phyloP scores from a whole-genome alignment of 2,113 vertebrate species.

The Elaphurus davidianus region DNA sequence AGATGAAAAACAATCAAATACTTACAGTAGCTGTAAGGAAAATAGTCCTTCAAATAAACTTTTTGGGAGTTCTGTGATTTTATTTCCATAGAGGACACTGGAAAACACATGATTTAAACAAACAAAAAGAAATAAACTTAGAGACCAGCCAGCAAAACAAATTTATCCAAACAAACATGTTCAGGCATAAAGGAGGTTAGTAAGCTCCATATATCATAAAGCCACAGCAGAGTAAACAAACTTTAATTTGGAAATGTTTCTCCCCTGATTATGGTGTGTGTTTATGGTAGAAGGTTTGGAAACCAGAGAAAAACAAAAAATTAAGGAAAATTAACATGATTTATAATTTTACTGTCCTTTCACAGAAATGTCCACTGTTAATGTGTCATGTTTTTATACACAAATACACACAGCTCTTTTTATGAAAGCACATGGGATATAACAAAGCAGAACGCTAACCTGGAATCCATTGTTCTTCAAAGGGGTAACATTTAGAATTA shows the following conservation, averaged over 20 bases:
- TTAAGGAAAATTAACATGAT: neutral
- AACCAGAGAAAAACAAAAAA: neutral
- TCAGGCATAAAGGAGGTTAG: neutral
- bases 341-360: neutral
- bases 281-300: neutral
- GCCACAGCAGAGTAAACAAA: neutral
- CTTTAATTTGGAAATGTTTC: neutral
- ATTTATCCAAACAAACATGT: neutral
- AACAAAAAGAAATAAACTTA: constrained; percentile 1
- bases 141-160: neutral
- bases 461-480: neutral
- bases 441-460: neutral
- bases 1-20: constrained; percentile 71
- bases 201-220: neutral
- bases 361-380: neutral
- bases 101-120: constrained; percentile 42
- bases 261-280: neutral
- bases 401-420: neutral
- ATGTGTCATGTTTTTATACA: neutral
- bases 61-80: constrained; percentile 98
- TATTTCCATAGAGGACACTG: constrained; percentile 98
- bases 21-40: constrained; percentile 97
- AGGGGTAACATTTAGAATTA: neutral
- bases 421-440: neutral
- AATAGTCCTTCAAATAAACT: constrained; percentile 96